A percentile compares a stretch with the other conserved stretches of the same genome.
Evolutionary conservation across 2,113 vertebrate species (phyloP).

Genomic region (Trinectes maculatus): DNA sequence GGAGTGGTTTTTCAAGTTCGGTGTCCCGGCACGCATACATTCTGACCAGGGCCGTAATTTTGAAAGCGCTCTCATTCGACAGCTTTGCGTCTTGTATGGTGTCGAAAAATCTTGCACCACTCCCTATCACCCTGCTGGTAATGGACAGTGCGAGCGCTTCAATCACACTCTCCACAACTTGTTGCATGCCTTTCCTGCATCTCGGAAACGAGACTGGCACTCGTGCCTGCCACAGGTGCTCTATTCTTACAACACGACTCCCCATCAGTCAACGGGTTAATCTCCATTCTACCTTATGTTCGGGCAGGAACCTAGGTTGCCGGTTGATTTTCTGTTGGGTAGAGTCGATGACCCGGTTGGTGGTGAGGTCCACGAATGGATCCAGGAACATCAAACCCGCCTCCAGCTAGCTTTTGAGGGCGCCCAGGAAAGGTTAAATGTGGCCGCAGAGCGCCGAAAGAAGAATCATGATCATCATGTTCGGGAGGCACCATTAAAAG

Average conservation of each 20-base stretch:
- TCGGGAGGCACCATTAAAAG: not conserved
- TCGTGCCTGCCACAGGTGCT: too few relatives aligned
- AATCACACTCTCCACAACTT: not conserved
- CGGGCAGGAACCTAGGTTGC: constrained; percentile 8
- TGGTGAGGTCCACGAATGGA: not conserved
- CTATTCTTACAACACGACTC: constrained; percentile 20
- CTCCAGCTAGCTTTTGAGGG: not conserved
- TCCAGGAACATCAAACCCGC: not conserved
- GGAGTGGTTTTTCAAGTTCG: constrained; percentile 1
- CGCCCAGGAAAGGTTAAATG: not conserved
- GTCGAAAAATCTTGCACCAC: not conserved
- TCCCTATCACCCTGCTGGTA: not conserved
- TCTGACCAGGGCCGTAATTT: constrained; percentile 26
- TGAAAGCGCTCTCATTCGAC: not conserved
- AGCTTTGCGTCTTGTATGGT: not conserved
- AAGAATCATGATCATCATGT: constrained; percentile 6
- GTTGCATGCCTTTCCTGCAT: not conserved
- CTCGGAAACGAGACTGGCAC: too few relatives aligned
- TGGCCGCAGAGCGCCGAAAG: too few relatives aligned
- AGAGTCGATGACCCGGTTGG: not conserved
- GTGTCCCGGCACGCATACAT: not conserved
- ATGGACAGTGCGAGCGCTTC: not conserved
- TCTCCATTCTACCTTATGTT: constrained; percentile 7
- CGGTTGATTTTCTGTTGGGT: constrained; percentile 28
- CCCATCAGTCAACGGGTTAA: constrained; percentile 1